phyloP scores from a whole-genome alignment of 2,888 invertebrate species.

The Tricholauxania praeusta region DNA sequence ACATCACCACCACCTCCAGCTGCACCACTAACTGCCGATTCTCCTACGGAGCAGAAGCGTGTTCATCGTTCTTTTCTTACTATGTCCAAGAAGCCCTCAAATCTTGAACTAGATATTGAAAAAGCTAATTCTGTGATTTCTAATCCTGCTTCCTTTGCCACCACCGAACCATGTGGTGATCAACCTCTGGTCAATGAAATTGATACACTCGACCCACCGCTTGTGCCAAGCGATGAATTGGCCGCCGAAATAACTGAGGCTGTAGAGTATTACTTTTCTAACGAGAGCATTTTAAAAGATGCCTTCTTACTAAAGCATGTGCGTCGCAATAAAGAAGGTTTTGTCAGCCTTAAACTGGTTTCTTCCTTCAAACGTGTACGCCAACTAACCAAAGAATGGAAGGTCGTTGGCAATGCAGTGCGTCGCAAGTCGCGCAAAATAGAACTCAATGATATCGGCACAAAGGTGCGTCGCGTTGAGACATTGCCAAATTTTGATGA shows the following conservation, averaged over 20 bases:
- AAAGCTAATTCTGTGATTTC: conserved; percentile 37
- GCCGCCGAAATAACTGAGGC: conserved; percentile 84
- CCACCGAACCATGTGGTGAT: conserved; percentile 33
- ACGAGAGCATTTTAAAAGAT: conserved; percentile 94
- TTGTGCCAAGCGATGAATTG: conserved; percentile 79
- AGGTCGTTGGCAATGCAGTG: conserved; percentile 89
- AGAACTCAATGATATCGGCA: conserved; percentile 91
- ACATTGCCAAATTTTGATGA: conserved; percentile 92
- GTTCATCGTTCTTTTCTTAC: conserved; percentile 60
- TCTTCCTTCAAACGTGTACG: conserved; percentile 96
- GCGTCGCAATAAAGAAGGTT: conserved; percentile 94
- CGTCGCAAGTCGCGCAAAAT: conserved; percentile 81
- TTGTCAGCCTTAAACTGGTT: conserved; percentile 92
- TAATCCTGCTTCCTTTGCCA: conserved; percentile 34
- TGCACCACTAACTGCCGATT: conserved; percentile 51
- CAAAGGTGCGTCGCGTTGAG: conserved; percentile 87
- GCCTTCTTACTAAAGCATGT: conserved; percentile 96
- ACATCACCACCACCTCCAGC: conserved; percentile 56
- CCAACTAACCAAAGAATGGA: conserved; percentile 93
- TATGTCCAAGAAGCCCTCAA: conserved; percentile 53
- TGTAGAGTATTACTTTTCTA: conserved; percentile 96
- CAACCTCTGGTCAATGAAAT: conserved; percentile 58
- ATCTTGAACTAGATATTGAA: conserved; percentile 38
- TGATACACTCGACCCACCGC: conserved; percentile 62
- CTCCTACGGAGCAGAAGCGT: conserved; percentile 54